Conservation (phyloP, 2,888 invertebrate species). For the Tachina grossa region DNA sequence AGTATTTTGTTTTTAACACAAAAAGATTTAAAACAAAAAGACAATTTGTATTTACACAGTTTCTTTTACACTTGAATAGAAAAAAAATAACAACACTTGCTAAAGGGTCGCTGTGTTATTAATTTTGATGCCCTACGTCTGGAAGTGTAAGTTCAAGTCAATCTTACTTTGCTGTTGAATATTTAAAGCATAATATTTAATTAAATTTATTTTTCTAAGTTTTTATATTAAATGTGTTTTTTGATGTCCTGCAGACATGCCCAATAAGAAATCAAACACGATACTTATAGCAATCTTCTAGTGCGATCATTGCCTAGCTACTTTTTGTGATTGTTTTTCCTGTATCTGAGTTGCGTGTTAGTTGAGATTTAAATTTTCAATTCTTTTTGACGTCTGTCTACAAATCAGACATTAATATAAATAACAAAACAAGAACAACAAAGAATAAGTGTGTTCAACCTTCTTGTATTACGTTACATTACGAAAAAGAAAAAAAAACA, state of each 20-base stretch:
- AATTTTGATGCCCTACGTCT: background rate
- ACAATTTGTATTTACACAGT: constrained; percentile 2
- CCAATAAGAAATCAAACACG: no score
- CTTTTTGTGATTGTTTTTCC: background rate
- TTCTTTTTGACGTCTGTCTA: constrained; percentile 47
- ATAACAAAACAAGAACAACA: constrained; percentile 16
- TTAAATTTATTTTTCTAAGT: no score
- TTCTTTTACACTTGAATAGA: background rate
- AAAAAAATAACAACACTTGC: constrained; percentile 36
- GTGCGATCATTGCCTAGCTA: background rate
- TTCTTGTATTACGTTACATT: constrained; percentile 61
- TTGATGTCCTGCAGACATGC: background rate
- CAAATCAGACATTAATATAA: constrained; percentile 56
- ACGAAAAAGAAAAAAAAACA: background rate
- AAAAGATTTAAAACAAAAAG: constrained; percentile 12
- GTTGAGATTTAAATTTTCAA: constrained; percentile 25
- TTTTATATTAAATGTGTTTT: background rate
- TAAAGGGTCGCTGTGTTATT: constrained; percentile 11
- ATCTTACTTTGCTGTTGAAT: no score
- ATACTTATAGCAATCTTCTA: no score
- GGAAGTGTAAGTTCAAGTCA: background rate
- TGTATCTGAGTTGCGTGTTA: background rate
- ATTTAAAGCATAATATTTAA: no score
- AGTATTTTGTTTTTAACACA: constrained; percentile 23
- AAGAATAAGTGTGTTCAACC: constrained; percentile 50